Percentiles rank a stretch among this genome's conserved stretches.
Evolutionary conservation across 64 coral and sea anemone genomes (phyloP).

Genomic region (Montipora cactus): DNA sequence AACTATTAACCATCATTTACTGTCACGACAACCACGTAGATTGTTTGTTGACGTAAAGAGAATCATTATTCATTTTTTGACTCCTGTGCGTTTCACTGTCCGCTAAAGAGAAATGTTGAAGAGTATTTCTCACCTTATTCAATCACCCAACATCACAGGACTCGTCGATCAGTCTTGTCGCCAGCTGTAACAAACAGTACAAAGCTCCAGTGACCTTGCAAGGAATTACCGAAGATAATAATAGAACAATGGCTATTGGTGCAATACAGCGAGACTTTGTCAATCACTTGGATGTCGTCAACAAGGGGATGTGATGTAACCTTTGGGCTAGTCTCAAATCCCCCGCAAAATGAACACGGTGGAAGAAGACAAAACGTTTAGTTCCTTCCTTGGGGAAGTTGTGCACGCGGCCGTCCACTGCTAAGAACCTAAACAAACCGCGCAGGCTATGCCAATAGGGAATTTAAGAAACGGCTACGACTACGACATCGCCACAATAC

Average conservation of each 20-base stretch:
- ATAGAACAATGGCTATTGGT: slow-evolving; percentile 40
- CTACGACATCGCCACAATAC: no score
- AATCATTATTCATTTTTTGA: background rate
- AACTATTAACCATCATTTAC: background rate
- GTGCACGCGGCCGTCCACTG: no score
- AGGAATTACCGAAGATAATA: slow-evolving; percentile 5
- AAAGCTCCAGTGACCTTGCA: background rate
- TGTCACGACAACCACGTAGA: slow-evolving; percentile 9
- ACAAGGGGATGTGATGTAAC: background rate
- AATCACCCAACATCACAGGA: slow-evolving; percentile 7
- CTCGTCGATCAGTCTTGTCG: background rate
- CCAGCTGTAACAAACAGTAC: background rate
- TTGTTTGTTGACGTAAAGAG: background rate
- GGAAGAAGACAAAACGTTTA: no score
- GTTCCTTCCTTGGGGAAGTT: no score
- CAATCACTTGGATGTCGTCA: background rate
- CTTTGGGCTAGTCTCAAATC: background rate
- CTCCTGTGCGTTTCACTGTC: background rate
- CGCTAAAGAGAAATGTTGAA: background rate
- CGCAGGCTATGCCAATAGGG: no score
- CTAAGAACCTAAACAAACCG: no score
- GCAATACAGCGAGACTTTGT: slow-evolving; percentile 12
- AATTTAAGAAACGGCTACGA: no score
- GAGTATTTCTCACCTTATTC: slow-evolving; percentile 37
- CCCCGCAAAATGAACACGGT: background rate